phyloP scores from a whole-genome alignment of 2,113 vertebrate species.

The Bufo gargarizans region DNA sequence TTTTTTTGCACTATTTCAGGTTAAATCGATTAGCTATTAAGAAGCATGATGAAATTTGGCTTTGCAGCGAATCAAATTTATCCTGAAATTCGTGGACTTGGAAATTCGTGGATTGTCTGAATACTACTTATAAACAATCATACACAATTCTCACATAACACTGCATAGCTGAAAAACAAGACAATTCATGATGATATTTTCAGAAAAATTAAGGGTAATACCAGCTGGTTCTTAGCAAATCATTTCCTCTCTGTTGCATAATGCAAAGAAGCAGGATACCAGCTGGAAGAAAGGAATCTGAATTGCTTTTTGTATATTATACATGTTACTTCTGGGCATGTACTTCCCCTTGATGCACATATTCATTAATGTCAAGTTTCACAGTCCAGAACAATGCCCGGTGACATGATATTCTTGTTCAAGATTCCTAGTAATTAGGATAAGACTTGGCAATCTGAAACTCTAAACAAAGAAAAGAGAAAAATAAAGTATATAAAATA shows the following conservation, averaged over 20 bases:
- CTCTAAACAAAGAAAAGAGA: not conserved
- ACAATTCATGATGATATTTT: not conserved
- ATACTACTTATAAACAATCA: no score
- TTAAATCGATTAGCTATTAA: no score
- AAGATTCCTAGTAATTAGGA: not conserved
- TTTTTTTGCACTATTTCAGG: no score
- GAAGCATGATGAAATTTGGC: no score
- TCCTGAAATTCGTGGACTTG: no score
- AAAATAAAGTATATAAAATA: not conserved
- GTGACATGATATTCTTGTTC: slow-evolving; percentile 6
- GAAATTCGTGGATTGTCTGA: no score
- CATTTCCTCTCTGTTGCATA: slow-evolving; percentile 38
- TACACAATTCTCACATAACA: not conserved
- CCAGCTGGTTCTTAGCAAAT: slow-evolving; percentile 24
- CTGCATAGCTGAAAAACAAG: not conserved
- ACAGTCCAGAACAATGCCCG: not conserved
- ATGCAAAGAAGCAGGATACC: slow-evolving; percentile 33
- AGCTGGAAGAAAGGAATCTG: slow-evolving; percentile 28
- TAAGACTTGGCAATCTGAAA: not conserved
- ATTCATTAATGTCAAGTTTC: slow-evolving; percentile 46
- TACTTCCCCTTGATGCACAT: slow-evolving; percentile 29
- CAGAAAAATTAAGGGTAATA: slow-evolving; percentile 11
- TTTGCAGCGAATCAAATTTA: no score
- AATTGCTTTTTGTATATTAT: slow-evolving; percentile 44
- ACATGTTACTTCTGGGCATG: slow-evolving; percentile 32